These are phyloP conservation scores for Poeciliopsis gracilis DNA, from an alignment of 2,797 vertebrate species.

Conservation along the genomic window DNA sequence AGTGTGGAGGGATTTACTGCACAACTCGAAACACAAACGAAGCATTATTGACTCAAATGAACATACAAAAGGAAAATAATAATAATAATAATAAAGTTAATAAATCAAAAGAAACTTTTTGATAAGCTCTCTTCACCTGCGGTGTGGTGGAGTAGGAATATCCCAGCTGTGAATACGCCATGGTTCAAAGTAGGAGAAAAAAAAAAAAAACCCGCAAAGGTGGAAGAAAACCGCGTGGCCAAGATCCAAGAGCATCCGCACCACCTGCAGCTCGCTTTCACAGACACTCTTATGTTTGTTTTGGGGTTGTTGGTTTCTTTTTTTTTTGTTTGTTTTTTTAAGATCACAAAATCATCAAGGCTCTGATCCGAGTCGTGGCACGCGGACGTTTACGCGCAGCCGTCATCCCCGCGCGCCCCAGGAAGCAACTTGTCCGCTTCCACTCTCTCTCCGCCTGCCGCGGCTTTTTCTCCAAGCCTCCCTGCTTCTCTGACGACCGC, in stretches of 20 bases:
- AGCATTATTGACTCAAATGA: neutral
- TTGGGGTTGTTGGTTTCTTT: neutral
- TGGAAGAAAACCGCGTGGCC: slow-evolving; percentile 34
- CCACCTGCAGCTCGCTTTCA: slow-evolving; percentile 12
- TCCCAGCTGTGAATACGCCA: slow-evolving; percentile 98
- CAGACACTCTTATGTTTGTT: slow-evolving; percentile 6
- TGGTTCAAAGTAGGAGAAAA: slow-evolving; percentile 64
- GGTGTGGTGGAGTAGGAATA: slow-evolving; percentile 92
- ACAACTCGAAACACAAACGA: neutral
- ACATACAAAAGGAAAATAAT: too few species aligned
- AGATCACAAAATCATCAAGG: slow-evolving; percentile 6
- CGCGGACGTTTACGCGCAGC: slow-evolving; percentile 52
- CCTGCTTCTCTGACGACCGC: slow-evolving; percentile 35
- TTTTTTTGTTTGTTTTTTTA: too few species aligned
- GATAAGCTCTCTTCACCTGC: slow-evolving; percentile 83
- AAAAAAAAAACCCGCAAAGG: slow-evolving; percentile 24
- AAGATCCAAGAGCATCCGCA: slow-evolving; percentile 65
- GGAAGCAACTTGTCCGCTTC: slow-evolving; percentile 45
- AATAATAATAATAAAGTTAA: neutral
- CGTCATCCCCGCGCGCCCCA: slow-evolving; percentile 18
- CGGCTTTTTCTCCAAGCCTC: slow-evolving; percentile 23
- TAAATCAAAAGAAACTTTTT: rapidly evolving
- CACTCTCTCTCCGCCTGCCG: neutral
- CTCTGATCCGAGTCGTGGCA: slow-evolving; percentile 23
- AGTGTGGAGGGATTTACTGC: neutral